These are phyloP conservation scores for Lacanobia oleracea DNA, from an alignment of 2,888 invertebrate genomes.

Conservation along the genomic window DNA sequence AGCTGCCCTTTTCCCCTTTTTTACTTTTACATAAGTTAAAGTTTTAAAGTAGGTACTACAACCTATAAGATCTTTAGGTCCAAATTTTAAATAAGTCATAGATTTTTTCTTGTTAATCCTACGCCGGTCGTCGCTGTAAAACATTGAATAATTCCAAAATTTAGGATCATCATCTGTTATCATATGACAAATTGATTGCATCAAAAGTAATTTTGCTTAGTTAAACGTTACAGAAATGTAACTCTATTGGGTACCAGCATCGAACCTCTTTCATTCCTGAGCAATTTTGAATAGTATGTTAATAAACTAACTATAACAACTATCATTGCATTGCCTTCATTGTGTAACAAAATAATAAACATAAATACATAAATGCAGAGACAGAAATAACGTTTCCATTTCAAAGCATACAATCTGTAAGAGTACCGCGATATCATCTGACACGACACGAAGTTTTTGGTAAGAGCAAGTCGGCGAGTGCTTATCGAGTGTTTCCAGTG, in stretches of 20 bases:
- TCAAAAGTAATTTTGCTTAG: too few relatives aligned
- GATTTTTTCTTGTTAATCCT: too few relatives aligned
- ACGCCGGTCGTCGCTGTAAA: too few relatives aligned
- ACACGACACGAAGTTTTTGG: conserved; percentile 27
- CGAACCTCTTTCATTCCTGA: background rate
- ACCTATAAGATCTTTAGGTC: too few relatives aligned
- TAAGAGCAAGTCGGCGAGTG: background rate
- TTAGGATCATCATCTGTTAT: too few relatives aligned
- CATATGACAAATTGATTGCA: too few relatives aligned
- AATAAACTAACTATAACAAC: too few relatives aligned
- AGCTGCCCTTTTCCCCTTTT: too few relatives aligned
- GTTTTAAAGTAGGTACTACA: background rate
- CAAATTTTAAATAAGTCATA: too few relatives aligned
- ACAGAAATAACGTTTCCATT: conserved; percentile 46
- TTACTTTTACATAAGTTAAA: too few relatives aligned
- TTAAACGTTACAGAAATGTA: background rate
- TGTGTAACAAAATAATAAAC: background rate
- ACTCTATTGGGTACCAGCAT: background rate
- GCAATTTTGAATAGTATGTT: background rate
- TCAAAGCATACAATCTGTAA: conserved; percentile 40
- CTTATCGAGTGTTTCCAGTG: background rate
- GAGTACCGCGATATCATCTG: conserved; percentile 31
- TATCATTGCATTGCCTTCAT: too few relatives aligned
- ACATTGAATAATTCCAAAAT: too few relatives aligned
- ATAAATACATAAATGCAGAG: conserved; percentile 10